Percentiles rank a stretch among this genome's conserved stretches.
phyloP scores from a whole-genome alignment of 2,113 vertebrate genomes.

The Barnardius zonarius region DNA sequence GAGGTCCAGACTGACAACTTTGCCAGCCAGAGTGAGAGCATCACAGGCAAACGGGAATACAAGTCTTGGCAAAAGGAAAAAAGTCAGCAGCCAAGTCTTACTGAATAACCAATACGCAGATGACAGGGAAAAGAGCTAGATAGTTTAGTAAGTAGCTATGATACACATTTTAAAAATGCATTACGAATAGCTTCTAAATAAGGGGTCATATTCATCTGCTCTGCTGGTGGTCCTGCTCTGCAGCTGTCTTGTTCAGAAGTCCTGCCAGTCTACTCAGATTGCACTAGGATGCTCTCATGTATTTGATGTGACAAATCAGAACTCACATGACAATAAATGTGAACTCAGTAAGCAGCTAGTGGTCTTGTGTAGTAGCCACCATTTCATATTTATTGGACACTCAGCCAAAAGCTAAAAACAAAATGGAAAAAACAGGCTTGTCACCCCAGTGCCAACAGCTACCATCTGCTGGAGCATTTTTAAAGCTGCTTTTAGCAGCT shows the following conservation, averaged over 20 bases:
- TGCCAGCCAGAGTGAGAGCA: not conserved
- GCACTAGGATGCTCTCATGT: not conserved
- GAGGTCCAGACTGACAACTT: not conserved
- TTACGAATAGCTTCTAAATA: constrained; percentile 39
- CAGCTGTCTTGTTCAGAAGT: not conserved
- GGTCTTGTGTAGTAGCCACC: not conserved
- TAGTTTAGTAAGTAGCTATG: not conserved
- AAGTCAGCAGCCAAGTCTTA: constrained; percentile 27
- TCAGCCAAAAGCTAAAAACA: not conserved
- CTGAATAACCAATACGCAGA: not conserved
- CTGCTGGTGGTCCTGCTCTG: constrained; percentile 14
- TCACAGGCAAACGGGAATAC: not conserved
- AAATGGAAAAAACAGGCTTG: not conserved
- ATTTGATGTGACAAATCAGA: not conserved
- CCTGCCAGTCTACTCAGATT: not conserved
- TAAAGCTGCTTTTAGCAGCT: not conserved
- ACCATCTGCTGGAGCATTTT: not conserved
- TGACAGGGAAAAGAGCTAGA: not conserved
- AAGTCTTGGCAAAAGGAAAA: constrained; percentile 20
- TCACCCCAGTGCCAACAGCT: not conserved
- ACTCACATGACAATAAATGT: not conserved
- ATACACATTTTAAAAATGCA: not conserved
- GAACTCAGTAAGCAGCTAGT: not conserved
- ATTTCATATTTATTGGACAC: not conserved
- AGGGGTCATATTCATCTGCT: constrained; percentile 12